Base-by-base conservation (phyloP, 2,113 vertebrate species). In the Cinclus cinclus region DNA sequence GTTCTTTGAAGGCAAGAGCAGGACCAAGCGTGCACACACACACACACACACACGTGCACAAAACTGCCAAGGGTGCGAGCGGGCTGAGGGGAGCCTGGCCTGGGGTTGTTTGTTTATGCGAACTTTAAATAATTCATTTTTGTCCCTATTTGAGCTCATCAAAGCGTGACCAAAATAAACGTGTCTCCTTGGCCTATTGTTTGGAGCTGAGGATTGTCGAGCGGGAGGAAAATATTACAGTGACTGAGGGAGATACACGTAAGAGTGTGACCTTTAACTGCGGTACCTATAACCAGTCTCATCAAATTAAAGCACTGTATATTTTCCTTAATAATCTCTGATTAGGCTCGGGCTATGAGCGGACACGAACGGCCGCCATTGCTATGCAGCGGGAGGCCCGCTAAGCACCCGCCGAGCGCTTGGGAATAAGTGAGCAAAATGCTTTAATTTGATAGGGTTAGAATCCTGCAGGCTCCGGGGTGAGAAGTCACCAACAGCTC, bases 361-460 rank as follows among this genome's bases (percentile, higher is more conserved):
- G 98, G 98, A 98, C 99, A 99, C 99, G 99, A 98, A 98, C 98
- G 94, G 89, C 97, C 97, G 96, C 98, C 98, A 99, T 99, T 99
- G 99, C 99, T 99, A 99, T 99, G 99, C 99, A 98, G 99, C 98
- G 97, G 98, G 99, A 99, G 98, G 98, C 98, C 99, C 98, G 98
- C 98, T 99, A 98, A 99, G 98, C 98, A 98, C 98, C 98, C 96
- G 98, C 98, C 98, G 97, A 98, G 99, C 99, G 98, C 99, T 98
- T 95, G 99, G 99, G 99, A 99, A 99, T 99, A 99, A 99, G 99
- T 99, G 99, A 99, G 99, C 99, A 99, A 99, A 99, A 99, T 99
- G 99, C 99, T 99, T 99, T 99, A 99, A 99, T 99, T 99, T 99
- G 99, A 99, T 99, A 99, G 99, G 99, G 99, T 99, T 99, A 99